Evolutionary conservation across 2,797 vertebrate genomes (phyloP).

Genomic region (Danio kyathit): DNA sequence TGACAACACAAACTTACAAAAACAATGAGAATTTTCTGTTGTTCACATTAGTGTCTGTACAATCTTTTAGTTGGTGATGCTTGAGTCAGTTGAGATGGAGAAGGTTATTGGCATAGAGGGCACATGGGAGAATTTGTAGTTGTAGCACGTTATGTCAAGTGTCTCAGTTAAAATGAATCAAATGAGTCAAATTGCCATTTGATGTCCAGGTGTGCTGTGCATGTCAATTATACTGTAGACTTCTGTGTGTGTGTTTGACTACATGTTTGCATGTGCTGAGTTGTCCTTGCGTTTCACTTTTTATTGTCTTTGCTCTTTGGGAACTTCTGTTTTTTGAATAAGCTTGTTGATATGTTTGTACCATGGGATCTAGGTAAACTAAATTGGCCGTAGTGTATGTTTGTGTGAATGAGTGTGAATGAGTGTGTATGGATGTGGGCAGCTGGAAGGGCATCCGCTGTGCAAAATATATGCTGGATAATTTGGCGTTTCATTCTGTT

Average conservation of each 20-base stretch:
- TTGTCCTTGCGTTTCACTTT: neutral
- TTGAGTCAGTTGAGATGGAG: constrained; percentile 18
- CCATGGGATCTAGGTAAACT: too few species aligned
- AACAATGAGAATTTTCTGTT: neutral
- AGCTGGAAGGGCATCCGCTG: too few species aligned
- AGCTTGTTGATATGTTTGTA: neutral
- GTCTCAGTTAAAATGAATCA: constrained; percentile 57
- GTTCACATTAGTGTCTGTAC: neutral
- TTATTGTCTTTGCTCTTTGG: neutral
- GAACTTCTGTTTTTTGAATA: neutral
- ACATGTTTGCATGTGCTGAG: neutral
- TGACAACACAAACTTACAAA: too few species aligned
- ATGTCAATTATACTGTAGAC: constrained; percentile 36
- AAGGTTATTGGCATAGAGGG: constrained; percentile 53
- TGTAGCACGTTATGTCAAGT: constrained; percentile 49
- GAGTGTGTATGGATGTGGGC: too few species aligned
- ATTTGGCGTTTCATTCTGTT: too few species aligned
- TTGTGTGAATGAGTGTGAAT: too few species aligned
- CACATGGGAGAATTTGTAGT: constrained; percentile 51
- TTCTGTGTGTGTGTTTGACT: neutral
- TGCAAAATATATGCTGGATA: too few species aligned
- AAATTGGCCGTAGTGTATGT: too few species aligned
- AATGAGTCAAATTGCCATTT: constrained; percentile 61
- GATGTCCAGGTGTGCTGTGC: constrained; percentile 54
- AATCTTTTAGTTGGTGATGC: neutral